phyloP scores from a whole-genome alignment of 2,113 vertebrate genomes.

The Poeciliopsis prolifica region DNA sequence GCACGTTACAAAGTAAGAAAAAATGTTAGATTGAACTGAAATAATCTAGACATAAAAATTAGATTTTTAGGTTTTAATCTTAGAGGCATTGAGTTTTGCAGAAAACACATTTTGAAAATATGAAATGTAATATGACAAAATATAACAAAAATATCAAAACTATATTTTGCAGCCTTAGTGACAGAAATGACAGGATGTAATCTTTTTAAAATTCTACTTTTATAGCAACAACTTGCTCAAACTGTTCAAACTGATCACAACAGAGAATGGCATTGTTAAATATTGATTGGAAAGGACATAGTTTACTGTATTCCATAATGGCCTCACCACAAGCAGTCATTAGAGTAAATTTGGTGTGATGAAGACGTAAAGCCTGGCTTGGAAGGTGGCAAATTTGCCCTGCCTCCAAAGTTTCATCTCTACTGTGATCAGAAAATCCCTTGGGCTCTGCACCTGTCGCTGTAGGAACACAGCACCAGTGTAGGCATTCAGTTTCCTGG shows the following conservation, averaged over 20 bases:
- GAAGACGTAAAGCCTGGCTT: slow-evolving; percentile 92
- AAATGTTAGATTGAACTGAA: neutral
- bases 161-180: neutral
- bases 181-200: neutral
- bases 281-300: slow-evolving; percentile 29
- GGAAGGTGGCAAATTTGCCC: slow-evolving; percentile 91
- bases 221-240: neutral
- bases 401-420: slow-evolving; percentile 97
- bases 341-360: slow-evolving; percentile 84
- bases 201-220: neutral
- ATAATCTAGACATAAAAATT: neutral
- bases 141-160: neutral
- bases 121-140: neutral
- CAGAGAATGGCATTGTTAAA: slow-evolving; percentile 37
- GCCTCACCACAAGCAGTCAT: slow-evolving; percentile 25
- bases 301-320: slow-evolving; percentile 24
- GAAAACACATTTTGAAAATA: neutral
- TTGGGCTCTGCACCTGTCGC: slow-evolving; percentile 82
- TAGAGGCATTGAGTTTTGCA: neutral
- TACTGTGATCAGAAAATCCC: slow-evolving; percentile 88
- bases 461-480: slow-evolving; percentile 90
- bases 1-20: slow-evolving; percentile 8
- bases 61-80: neutral
- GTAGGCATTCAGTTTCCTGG: slow-evolving; percentile 88
- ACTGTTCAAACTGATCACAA: slow-evolving; percentile 4